A percentile compares a stretch with the other conserved stretches of the same genome.
Evolutionary conservation across 1,140 invertebrate species (phyloP).

Genomic region (Dreissena polymorpha): DNA sequence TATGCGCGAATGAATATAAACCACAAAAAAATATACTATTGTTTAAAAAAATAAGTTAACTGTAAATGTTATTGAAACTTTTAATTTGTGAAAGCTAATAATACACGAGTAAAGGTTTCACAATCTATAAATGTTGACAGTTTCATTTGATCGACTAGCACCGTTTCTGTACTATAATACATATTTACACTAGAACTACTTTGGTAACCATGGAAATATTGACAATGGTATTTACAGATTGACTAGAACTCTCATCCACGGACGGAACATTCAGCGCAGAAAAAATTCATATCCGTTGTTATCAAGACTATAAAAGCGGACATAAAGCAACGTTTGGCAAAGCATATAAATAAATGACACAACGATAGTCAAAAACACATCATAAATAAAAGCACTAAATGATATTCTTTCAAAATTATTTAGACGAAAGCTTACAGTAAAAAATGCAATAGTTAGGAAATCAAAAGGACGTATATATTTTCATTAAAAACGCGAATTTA

Average conservation of each 20-base stretch:
- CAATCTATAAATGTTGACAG: too few species aligned
- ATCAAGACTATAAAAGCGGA: background rate
- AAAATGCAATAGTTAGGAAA: background rate
- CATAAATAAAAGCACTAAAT: background rate
- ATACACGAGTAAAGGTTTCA: background rate
- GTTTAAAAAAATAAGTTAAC: background rate
- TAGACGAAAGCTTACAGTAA: background rate
- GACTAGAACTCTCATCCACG: constrained; percentile 52
- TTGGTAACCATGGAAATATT: constrained; percentile 7
- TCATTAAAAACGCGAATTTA: too few species aligned
- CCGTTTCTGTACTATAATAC: constrained; percentile 2
- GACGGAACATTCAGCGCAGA: constrained; percentile 25
- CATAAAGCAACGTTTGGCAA: background rate
- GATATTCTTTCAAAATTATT: background rate
- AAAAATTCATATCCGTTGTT: constrained; percentile 22
- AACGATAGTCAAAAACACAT: background rate
- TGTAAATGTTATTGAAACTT: background rate
- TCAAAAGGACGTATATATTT: background rate
- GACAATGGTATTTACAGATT: constrained; percentile 13
- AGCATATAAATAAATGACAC: background rate
- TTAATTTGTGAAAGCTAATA: too few species aligned
- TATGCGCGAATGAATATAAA: too few species aligned
- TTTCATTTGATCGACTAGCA: background rate
- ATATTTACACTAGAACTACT: constrained; percentile 13
- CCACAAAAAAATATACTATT: constrained; percentile 4